Evolutionary conservation across 2,888 invertebrate species (phyloP).

Genomic region (Dicycla oo): DNA sequence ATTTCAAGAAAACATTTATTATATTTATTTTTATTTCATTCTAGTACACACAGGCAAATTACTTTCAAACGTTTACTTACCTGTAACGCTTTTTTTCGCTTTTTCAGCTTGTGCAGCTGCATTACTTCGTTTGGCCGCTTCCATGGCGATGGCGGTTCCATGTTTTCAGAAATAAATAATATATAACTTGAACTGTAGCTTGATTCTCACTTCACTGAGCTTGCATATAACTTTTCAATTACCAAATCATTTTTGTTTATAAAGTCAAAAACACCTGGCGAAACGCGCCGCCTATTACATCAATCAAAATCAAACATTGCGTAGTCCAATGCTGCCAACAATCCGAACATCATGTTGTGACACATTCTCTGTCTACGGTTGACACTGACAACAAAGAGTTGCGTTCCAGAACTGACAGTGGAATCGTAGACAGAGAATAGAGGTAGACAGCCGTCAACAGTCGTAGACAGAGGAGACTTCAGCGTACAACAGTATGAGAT

Average conservation of each 20-base stretch:
- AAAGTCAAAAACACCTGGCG: slow-evolving; percentile 44
- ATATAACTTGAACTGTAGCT: not conserved
- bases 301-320: slow-evolving; percentile 42
- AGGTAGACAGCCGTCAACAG: no score
- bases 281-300: slow-evolving; percentile 4
- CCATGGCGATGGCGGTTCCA: slow-evolving; percentile 90
- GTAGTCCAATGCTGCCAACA: slow-evolving; percentile 40
- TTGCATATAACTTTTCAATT: not conserved
- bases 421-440: no score
- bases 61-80: slow-evolving; percentile 75
- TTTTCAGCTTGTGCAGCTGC: slow-evolving; percentile 94
- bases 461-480: no score
- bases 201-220: slow-evolving; percentile 8
- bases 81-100: slow-evolving; percentile 94
- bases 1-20: not conserved
- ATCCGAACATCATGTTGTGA: not conserved
- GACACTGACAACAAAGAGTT: not conserved
- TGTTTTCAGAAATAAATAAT: slow-evolving; percentile 58
- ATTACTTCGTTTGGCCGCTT: slow-evolving; percentile 92
- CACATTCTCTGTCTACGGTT: no score
- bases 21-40: no score
- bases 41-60: not conserved
- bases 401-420: not conserved
- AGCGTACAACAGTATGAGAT: no score
- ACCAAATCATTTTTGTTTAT: slow-evolving; percentile 43